These are phyloP conservation scores for Atherinomorus stipes DNA, from an alignment of 2,113 vertebrate genomes.

Conservation along the genomic window DNA sequence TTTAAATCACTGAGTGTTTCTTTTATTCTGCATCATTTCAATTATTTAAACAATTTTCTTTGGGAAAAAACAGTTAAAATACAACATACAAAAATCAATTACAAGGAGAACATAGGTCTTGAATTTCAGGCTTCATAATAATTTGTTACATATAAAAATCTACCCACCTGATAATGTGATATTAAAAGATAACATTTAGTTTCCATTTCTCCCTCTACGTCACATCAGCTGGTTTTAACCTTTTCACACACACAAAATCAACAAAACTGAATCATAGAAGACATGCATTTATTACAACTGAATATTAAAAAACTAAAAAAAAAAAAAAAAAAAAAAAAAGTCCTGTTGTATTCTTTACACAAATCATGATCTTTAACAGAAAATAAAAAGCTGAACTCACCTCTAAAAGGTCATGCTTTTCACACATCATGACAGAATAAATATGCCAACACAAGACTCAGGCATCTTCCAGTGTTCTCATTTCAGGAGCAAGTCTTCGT, in stretches of 20 bases:
- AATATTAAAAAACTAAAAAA: neutral
- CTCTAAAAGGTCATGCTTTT: neutral
- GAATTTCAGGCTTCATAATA: slow-evolving; percentile 14
- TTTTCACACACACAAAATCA: slow-evolving; percentile 4
- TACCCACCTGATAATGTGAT: neutral
- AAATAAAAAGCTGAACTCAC: neutral
- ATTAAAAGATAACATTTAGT: neutral
- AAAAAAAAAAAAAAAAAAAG: slow-evolving; percentile 13
- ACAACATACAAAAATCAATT: neutral
- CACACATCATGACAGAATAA: slow-evolving; percentile 31
- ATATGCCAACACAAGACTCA: slow-evolving; percentile 21
- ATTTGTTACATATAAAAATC: neutral
- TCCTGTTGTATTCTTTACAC: slow-evolving; percentile 4
- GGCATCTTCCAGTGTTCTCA: slow-evolving; percentile 14
- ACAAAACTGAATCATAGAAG: neutral
- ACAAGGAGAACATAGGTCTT: neutral
- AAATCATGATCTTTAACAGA: slow-evolving; percentile 12
- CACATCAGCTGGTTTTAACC: neutral
- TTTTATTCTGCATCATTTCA: neutral
- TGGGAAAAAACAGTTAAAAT: slow-evolving; percentile 5
- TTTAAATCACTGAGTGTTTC: neutral
- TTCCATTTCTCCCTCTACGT: slow-evolving; percentile 9
- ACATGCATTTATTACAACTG: neutral
- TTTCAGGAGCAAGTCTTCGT: slow-evolving; percentile 9
- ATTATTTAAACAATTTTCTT: neutral